phyloP scores from a whole-genome alignment of 2,113 vertebrate genomes.

The Heterotilapia buettikoferi region DNA sequence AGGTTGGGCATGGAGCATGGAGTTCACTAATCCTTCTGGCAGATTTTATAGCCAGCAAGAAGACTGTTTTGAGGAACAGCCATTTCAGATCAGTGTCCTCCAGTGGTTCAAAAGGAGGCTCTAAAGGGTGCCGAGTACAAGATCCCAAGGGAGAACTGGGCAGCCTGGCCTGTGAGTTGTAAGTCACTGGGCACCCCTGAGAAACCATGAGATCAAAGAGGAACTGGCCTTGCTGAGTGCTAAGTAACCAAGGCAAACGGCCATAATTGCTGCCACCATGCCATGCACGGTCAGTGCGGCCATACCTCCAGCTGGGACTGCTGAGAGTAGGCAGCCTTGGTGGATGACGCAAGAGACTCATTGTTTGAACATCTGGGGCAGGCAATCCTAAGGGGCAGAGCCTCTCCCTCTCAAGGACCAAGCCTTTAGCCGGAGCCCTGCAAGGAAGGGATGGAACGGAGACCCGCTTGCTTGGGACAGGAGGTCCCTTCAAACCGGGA shows the following conservation, averaged over 20 bases:
- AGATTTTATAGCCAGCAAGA: neutral
- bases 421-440: neutral
- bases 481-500: neutral
- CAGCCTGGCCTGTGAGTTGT: neutral
- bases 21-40: neutral
- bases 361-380: neutral
- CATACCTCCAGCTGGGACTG: neutral
- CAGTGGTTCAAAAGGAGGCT: neutral
- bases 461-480: neutral
- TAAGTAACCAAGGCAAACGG: neutral
- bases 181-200: neutral
- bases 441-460: accelerated
- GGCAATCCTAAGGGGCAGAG: neutral
- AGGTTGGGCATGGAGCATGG: neutral
- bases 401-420: neutral
- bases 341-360: neutral
- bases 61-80: neutral
- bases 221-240: neutral
- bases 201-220: neutral
- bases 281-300: neutral
- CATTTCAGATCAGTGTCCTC: neutral
- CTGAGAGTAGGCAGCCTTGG: neutral
- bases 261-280: neutral
- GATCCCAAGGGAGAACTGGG: neutral
- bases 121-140: neutral